phyloP scores from a whole-genome alignment of 1,140 invertebrate genomes.

The Rhagoletis zephyria region DNA sequence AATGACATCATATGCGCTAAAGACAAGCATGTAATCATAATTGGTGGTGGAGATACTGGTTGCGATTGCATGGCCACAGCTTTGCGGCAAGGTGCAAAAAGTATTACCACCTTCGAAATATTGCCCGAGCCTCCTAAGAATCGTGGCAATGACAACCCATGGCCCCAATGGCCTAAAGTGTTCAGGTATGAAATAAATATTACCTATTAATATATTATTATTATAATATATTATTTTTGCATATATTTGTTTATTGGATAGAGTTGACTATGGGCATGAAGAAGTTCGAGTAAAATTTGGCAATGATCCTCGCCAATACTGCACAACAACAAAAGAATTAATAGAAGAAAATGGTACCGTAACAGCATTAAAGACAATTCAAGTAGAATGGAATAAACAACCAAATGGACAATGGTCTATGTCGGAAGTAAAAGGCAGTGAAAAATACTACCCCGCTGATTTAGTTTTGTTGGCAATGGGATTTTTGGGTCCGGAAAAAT shows the following conservation, averaged over 20 bases:
- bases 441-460: conserved; percentile 90
- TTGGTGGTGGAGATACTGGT: conserved; percentile 99
- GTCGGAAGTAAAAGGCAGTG: conserved; percentile 87
- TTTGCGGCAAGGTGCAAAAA: conserved; percentile 95
- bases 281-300: conserved; percentile 94
- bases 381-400: conserved; percentile 95
- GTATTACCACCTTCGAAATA: conserved; percentile 97
- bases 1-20: conserved; percentile 83
- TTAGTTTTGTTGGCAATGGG: conserved; percentile 98
- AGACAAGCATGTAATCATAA: conserved; percentile 95
- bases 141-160: conserved; percentile 91
- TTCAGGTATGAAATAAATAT: conserved; percentile 78
- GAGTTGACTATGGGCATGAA: conserved; percentile 98
- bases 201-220: not conserved
- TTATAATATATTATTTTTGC: not conserved
- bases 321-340: conserved; percentile 95
- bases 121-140: conserved; percentile 89
- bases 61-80: conserved; percentile 99
- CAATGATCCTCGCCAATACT: conserved; percentile 93
- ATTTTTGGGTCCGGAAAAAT: conserved; percentile 96
- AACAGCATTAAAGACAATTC: conserved; percentile 89
- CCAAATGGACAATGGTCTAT: conserved; percentile 94
- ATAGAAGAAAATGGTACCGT: conserved; percentile 92
- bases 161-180: conserved; percentile 97
- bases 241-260: conserved; percentile 57